Evolutionary conservation across 2,888 invertebrate genomes (phyloP).

Genomic region (Neria commutata): DNA sequence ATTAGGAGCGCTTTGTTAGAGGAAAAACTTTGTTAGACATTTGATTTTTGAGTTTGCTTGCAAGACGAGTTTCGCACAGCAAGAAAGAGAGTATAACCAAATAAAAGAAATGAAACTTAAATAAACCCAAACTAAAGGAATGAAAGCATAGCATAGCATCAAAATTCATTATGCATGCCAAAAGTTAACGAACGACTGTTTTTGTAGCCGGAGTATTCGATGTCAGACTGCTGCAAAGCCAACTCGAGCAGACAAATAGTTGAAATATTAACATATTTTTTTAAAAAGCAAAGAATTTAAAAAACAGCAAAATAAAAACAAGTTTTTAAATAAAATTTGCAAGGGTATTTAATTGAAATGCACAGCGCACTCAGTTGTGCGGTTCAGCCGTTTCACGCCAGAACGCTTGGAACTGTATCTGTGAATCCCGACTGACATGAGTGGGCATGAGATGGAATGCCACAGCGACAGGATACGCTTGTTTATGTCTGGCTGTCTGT

Average conservation of each 20-base stretch:
- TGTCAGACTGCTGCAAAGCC: too few species aligned
- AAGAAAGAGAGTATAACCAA: neutral
- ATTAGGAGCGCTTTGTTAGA: neutral
- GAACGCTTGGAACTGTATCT: too few species aligned
- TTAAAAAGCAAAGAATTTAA: too few species aligned
- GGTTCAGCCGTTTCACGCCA: too few species aligned
- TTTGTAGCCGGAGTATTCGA: neutral
- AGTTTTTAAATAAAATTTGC: too few species aligned
- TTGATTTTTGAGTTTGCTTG: neutral
- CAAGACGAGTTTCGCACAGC: neutral
- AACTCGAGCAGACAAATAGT: neutral
- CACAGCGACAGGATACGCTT: neutral
- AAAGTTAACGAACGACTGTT: neutral
- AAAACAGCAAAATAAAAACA: too few species aligned
- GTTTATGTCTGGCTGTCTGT: neutral
- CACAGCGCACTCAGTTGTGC: too few species aligned
- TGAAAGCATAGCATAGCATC: too few species aligned
- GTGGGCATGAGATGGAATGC: too few species aligned
- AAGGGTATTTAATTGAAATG: constrained; percentile 42
- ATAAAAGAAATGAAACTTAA: neutral
- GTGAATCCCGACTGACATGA: too few species aligned
- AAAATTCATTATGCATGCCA: constrained; percentile 10
- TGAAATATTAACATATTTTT: too few species aligned
- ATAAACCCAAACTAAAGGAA: too few species aligned
- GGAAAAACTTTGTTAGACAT: constrained; percentile 1